Conservation (phyloP, 2,113 vertebrate species). For the Alces alces region DNA sequence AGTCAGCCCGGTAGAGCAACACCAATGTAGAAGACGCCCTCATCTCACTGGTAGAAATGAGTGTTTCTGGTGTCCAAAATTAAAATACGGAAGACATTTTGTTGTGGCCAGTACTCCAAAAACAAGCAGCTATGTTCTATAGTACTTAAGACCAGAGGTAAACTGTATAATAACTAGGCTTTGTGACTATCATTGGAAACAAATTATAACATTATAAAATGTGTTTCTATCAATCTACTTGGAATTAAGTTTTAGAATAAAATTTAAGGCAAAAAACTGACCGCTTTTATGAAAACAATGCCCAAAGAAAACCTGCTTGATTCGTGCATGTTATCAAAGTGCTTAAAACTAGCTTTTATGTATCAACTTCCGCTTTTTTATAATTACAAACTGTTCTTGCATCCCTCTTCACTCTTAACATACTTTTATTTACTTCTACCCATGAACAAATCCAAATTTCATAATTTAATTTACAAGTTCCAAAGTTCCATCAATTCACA, state of each 20-base stretch:
- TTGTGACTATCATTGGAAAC: background rate
- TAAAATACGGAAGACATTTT: background rate
- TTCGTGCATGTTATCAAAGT: background rate
- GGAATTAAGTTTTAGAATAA: background rate
- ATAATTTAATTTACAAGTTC: conserved; percentile 11
- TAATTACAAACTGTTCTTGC: background rate
- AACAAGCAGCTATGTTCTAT: background rate
- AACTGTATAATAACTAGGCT: background rate
- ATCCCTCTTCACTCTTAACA: background rate
- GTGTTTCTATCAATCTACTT: background rate
- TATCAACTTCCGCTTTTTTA: background rate
- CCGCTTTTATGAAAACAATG: conserved; percentile 33
- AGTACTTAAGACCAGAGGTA: background rate
- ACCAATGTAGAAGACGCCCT: background rate
- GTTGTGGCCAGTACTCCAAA: background rate
- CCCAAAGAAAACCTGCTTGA: background rate
- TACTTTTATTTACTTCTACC: background rate
- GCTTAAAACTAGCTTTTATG: background rate
- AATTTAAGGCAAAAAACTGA: background rate
- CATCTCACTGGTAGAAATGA: background rate
- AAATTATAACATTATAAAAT: background rate
- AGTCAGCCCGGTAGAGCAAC: background rate
- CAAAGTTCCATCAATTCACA: background rate
- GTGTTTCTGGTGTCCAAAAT: background rate
- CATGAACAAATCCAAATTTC: background rate